Evolutionary conservation across 2,113 vertebrate species (phyloP).

Genomic region (Rostratula benghalensis): DNA sequence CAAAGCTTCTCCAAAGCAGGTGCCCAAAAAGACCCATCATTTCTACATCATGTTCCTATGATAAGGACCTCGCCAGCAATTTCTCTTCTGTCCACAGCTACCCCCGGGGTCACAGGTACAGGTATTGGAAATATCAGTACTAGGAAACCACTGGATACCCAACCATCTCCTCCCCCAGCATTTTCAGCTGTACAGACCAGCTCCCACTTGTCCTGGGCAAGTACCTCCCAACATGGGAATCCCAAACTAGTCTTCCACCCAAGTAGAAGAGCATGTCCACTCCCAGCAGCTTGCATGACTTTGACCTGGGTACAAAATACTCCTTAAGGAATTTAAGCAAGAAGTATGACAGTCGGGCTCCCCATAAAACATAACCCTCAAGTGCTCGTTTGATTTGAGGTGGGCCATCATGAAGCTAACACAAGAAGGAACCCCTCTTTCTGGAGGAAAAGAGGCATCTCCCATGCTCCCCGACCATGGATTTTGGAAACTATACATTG

Average conservation of each 20-base stretch:
- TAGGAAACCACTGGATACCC: not conserved
- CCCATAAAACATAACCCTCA: not conserved
- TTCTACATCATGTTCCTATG: not conserved
- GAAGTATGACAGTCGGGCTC: not conserved
- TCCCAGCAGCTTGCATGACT: not conserved
- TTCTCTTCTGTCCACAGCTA: not conserved
- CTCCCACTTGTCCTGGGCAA: not conserved
- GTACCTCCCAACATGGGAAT: not conserved
- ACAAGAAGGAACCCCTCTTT: not conserved
- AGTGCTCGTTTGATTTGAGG: not conserved
- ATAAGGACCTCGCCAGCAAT: not conserved
- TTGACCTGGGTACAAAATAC: not conserved
- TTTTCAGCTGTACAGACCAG: not conserved
- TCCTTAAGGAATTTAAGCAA: not conserved
- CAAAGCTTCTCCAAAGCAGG: not conserved
- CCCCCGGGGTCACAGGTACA: not conserved
- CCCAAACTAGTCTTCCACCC: not conserved
- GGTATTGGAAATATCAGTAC: not conserved
- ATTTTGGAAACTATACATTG: not conserved
- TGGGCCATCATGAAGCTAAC: not conserved
- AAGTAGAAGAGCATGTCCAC: not conserved
- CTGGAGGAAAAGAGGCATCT: not conserved
- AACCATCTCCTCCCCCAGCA: not conserved
- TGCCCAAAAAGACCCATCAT: rapidly evolving
- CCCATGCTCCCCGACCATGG: rapidly evolving